Evolutionary conservation across 30 jellyfish, hydroid and myxozoan genomes (phyloP).

Genomic region (Aurelia aurita): DNA sequence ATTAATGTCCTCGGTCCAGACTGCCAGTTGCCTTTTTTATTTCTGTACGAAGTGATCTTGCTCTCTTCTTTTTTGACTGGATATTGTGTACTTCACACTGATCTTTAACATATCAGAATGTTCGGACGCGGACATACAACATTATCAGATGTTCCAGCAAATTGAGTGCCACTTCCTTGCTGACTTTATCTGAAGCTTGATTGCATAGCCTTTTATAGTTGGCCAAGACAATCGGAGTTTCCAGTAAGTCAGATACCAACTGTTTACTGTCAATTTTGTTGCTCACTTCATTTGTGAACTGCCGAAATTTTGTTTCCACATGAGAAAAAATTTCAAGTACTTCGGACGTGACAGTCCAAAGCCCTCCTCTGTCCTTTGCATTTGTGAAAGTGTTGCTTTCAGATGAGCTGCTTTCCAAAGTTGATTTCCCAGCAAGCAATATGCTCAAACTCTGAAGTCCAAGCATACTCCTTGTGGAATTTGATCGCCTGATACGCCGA

Average conservation of each 20-base stretch:
- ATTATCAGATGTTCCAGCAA: conserved; percentile 47
- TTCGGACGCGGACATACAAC: too few relatives aligned
- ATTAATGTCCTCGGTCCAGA: conserved; percentile 75
- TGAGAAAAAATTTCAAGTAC: conserved; percentile 29
- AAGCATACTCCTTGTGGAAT: too few relatives aligned
- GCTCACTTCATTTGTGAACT: conserved; percentile 28
- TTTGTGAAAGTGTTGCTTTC: too few relatives aligned
- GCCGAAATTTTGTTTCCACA: conserved; percentile 56
- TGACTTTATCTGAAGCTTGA: conserved; percentile 17
- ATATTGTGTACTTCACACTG: conserved; percentile 43
- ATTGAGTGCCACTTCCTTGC: conserved; percentile 48
- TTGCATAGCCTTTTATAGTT: too few relatives aligned
- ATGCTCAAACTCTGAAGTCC: conserved; percentile 35
- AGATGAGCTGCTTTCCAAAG: conserved; percentile 32
- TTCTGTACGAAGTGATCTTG: too few relatives aligned
- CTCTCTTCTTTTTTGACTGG: conserved; percentile 19
- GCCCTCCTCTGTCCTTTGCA: too few relatives aligned
- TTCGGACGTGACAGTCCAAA: too few relatives aligned
- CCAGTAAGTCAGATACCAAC: conserved; percentile 58
- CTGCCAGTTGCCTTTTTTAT: conserved; percentile 49
- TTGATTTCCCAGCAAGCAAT: conserved; percentile 53
- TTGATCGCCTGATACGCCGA: too few relatives aligned
- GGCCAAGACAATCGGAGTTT: conserved; percentile 35
- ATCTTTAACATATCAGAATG: conserved; percentile 62
- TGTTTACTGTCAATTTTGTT: conserved; percentile 39